These are phyloP conservation scores for Tolypeutes matacus DNA, from an alignment of 2,797 vertebrate genomes.

Conservation along the genomic window DNA sequence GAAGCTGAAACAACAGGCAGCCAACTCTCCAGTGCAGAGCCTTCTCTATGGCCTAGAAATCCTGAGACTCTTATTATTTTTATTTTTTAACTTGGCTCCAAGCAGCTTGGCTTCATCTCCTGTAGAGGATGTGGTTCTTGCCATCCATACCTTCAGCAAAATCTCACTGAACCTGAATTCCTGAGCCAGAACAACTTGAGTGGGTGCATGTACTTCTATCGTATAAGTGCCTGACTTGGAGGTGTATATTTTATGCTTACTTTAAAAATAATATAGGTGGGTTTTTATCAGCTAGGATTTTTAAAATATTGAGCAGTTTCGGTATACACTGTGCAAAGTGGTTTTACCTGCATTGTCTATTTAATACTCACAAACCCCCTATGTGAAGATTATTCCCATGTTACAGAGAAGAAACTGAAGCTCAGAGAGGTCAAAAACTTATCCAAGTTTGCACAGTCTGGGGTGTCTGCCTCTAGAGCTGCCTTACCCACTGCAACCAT, in stretches of 20 bases:
- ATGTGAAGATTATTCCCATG: background rate
- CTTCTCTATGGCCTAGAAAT: background rate
- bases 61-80: background rate
- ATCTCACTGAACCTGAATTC: background rate
- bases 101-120: slow-evolving; percentile 7
- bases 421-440: background rate
- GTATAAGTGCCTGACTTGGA: background rate
- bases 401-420: background rate
- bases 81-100: background rate
- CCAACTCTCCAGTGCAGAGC: no score
- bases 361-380: background rate
- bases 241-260: background rate
- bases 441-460: background rate
- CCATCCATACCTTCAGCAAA: background rate
- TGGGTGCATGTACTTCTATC: background rate
- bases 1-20: background rate
- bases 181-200: background rate
- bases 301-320: background rate
- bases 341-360: background rate
- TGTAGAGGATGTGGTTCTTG: background rate
- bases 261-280: slow-evolving; percentile 38
- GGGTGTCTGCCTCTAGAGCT: background rate
- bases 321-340: background rate
- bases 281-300: slow-evolving; percentile 12
- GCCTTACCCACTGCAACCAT: background rate